Conservation (phyloP, 2,113 vertebrate species). For the Macheiramphus alcinus region DNA sequence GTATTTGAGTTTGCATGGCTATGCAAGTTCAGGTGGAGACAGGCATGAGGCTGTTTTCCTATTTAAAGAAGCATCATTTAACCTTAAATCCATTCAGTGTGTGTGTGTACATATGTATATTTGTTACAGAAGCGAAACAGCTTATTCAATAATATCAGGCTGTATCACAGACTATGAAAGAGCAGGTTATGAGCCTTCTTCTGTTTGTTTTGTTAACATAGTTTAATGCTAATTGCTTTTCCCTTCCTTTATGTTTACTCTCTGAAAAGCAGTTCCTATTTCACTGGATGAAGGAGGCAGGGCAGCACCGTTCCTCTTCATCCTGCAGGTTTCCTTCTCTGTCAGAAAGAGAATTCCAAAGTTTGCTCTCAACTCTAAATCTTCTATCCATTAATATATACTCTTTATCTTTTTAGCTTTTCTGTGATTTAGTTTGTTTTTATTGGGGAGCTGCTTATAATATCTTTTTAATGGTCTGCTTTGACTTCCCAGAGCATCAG, state of each 20-base stretch:
- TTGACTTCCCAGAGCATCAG: conserved; percentile 75
- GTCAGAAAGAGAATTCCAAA: background rate
- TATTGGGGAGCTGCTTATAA: conserved; percentile 14
- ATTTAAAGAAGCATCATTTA: background rate
- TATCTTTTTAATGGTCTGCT: conserved; percentile 54
- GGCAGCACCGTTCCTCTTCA: conserved; percentile 3
- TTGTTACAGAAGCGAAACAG: background rate
- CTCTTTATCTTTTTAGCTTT: conserved; percentile 33
- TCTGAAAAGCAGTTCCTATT: conserved; percentile 8
- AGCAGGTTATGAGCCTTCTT: background rate
- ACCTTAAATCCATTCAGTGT: conserved; percentile 1
- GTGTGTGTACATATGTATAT: background rate
- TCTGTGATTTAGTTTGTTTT: conserved; percentile 33
- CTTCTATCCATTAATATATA: background rate
- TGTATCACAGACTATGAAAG: background rate
- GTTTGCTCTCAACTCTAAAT: conserved; percentile 1
- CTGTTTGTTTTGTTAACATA: background rate
- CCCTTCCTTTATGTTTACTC: conserved; percentile 28
- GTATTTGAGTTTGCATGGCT: background rate
- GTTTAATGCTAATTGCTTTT: conserved; percentile 42
- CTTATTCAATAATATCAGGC: background rate
- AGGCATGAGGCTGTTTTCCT: conserved; percentile 55
- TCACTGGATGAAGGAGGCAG: conserved; percentile 35
- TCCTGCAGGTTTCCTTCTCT: conserved; percentile 26
- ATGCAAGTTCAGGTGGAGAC: background rate